phyloP scores from a whole-genome alignment of 2,888 invertebrate genomes.

The Plutella xylostella region DNA sequence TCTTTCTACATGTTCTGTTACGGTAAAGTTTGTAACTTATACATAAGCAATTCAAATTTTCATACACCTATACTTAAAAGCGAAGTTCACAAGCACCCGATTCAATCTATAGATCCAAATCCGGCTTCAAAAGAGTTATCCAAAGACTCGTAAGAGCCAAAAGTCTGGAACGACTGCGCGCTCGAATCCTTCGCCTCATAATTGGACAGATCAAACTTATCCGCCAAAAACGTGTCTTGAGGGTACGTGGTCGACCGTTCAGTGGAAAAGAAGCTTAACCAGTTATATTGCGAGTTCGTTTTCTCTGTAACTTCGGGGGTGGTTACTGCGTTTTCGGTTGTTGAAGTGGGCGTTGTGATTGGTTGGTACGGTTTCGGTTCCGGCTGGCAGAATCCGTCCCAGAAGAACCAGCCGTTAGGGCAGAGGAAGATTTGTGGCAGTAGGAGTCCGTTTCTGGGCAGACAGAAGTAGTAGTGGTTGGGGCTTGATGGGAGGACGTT shows the following conservation, averaged over 20 bases:
- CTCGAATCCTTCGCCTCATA: conserved; percentile 41
- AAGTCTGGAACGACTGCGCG: too few species aligned
- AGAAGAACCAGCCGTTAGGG: conserved; percentile 55
- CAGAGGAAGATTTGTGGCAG: conserved; percentile 56
- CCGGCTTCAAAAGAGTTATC: conserved; percentile 34
- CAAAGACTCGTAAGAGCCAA: conserved; percentile 27
- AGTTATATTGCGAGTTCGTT: conserved; percentile 9
- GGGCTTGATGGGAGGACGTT: conserved; percentile 36
- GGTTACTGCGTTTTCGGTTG: too few species aligned
- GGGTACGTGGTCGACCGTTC: conserved; percentile 38
- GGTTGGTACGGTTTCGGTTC: not conserved
- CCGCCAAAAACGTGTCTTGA: conserved; percentile 54
- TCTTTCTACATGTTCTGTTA: too few species aligned
- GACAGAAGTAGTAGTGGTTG: conserved; percentile 56
- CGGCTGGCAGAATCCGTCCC: conserved; percentile 44
- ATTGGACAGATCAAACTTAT: conserved; percentile 47
- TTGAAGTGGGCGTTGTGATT: not conserved
- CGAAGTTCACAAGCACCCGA: too few species aligned
- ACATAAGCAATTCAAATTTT: too few species aligned
- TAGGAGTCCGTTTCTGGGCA: conserved; percentile 29
- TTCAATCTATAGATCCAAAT: conserved; percentile 11
- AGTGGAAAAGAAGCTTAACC: conserved; percentile 37
- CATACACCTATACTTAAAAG: too few species aligned
- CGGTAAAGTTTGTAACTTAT: too few species aligned
- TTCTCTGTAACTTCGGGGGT: conserved; percentile 2